A percentile compares a stretch with the other conserved stretches of the same genome.
Evolutionary conservation across 2,797 vertebrate genomes (phyloP).

Genomic region (Tokudaia tokunoshimensis): DNA sequence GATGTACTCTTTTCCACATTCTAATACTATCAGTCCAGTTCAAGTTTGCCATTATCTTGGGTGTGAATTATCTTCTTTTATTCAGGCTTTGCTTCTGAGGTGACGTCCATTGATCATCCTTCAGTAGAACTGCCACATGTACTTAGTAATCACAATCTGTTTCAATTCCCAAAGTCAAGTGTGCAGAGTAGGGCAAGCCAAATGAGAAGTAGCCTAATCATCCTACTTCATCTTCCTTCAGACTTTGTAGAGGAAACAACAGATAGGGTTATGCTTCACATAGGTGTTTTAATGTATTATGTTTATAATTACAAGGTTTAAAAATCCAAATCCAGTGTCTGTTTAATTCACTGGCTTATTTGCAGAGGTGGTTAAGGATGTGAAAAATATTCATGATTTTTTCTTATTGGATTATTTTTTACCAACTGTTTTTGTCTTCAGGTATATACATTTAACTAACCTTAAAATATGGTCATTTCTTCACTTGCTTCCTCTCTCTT

Average conservation of each 20-base stretch:
- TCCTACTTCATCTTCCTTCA: not conserved
- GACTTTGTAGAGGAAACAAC: not conserved
- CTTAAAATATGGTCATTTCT: not conserved
- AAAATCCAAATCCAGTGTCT: slow-evolving; percentile 42
- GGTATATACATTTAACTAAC: not conserved
- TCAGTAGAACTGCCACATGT: slow-evolving; percentile 29
- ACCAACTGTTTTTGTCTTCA: not conserved
- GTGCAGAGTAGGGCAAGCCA: not conserved
- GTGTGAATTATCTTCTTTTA: slow-evolving; percentile 55
- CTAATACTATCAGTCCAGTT: slow-evolving; percentile 56
- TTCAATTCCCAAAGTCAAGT: slow-evolving; percentile 43
- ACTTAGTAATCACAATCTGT: slow-evolving; percentile 15
- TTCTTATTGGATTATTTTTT: slow-evolving; percentile 1
- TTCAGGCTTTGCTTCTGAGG: slow-evolving; percentile 12
- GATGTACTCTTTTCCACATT: not conserved
- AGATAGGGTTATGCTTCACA: not conserved
- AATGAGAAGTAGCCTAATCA: not conserved
- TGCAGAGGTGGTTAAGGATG: not conserved
- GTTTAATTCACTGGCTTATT: slow-evolving; percentile 18
- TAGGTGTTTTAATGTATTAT: not conserved
- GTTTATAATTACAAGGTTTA: slow-evolving; percentile 10
- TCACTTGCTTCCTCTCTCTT: not conserved
- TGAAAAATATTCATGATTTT: not conserved
- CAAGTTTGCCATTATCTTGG: slow-evolving; percentile 17
- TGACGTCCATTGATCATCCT: slow-evolving; percentile 17